Percentiles rank a stretch among this genome's conserved stretches.
These are phyloP conservation scores for Sebastiscus albofasciatus DNA, from an alignment of 2,797 vertebrate species.

Conservation along the genomic window DNA sequence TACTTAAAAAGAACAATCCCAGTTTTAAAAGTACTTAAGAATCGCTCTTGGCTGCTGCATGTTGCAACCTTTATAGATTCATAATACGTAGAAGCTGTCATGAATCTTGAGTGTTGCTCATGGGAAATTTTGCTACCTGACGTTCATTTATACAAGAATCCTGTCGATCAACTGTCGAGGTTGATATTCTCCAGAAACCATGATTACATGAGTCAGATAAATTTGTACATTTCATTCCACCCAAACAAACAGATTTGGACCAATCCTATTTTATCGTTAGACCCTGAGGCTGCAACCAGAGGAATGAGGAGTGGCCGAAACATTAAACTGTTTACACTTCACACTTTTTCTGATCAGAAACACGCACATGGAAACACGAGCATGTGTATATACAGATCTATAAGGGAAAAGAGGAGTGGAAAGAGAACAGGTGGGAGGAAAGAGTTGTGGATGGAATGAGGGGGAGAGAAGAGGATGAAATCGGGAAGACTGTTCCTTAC, in stretches of 20 bases:
- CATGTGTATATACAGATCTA: constrained; percentile 3
- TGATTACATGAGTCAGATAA: background rate
- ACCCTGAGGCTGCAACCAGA: constrained; percentile 1
- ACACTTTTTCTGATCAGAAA: constrained; percentile 40
- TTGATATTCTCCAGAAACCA: constrained; percentile 4
- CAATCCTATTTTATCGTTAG: background rate
- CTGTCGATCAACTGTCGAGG: background rate
- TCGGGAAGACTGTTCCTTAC: constrained; percentile 28
- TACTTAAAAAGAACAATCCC: background rate
- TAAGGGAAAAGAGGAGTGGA: constrained; percentile 25
- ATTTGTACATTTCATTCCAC: background rate
- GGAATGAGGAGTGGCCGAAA: constrained; percentile 50
- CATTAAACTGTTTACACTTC: constrained; percentile 33
- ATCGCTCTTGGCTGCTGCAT: background rate
- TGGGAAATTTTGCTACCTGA: background rate
- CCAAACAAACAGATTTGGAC: background rate
- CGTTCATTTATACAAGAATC: background rate
- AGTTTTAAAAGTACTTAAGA: background rate
- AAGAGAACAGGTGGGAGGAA: background rate
- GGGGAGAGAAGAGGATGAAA: constrained; percentile 26
- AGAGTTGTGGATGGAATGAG: background rate
- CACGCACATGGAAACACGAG: constrained; percentile 10
- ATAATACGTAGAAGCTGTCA: background rate
- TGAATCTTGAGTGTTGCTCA: background rate
- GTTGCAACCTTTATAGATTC: background rate